phyloP scores from a whole-genome alignment of 2,113 vertebrate species.

The Genyomyrus donnyi region DNA sequence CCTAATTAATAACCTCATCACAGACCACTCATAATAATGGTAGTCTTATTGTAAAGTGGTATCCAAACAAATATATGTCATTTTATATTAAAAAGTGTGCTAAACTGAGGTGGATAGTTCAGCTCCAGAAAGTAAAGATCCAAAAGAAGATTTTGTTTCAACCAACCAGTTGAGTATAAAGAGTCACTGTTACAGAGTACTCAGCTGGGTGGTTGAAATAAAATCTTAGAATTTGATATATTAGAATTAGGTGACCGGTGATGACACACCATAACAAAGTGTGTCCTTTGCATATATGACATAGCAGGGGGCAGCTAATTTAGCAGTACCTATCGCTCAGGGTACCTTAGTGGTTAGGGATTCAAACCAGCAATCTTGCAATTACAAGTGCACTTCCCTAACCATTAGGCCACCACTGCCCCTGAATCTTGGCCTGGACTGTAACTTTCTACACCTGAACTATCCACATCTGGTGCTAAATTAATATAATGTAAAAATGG shows the following conservation, averaged over 20 bases:
- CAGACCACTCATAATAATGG: background rate
- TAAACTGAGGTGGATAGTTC: background rate
- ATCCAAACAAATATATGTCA: background rate
- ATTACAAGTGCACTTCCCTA: too few relatives aligned
- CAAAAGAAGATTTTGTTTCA: background rate
- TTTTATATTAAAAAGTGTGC: background rate
- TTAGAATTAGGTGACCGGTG: too few relatives aligned
- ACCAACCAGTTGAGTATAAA: background rate
- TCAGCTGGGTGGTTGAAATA: background rate
- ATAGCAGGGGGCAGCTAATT: too few relatives aligned
- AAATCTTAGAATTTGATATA: background rate
- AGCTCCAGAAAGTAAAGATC: background rate
- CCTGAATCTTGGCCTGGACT: background rate
- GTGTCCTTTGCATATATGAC: too few relatives aligned
- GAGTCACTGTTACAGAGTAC: background rate
- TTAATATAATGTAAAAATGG: background rate
- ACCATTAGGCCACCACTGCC: too few relatives aligned
- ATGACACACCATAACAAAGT: too few relatives aligned
- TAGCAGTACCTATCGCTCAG: too few relatives aligned
- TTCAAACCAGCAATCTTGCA: too few relatives aligned
- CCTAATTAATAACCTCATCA: background rate
- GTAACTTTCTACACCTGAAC: background rate
- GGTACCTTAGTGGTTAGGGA: too few relatives aligned
- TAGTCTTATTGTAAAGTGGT: background rate
- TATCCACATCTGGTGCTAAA: background rate